These are phyloP conservation scores for Tragulus kanchil DNA, from an alignment of 2,113 vertebrate genomes.

Conservation along the genomic window DNA sequence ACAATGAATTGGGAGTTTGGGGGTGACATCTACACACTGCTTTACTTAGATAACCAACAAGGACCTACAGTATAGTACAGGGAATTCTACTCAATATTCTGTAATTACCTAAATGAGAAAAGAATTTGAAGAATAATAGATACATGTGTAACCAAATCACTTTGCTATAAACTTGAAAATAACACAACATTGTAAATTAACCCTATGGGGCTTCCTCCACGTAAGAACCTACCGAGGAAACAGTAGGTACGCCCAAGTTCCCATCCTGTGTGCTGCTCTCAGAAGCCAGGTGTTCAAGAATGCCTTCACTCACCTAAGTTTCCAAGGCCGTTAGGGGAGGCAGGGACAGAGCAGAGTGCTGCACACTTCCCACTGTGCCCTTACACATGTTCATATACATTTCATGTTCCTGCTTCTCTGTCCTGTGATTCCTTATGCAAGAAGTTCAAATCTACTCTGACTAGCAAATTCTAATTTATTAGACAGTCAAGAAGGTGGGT, in stretches of 20 bases:
- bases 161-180: no score
- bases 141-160: no score
- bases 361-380: neutral
- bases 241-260: no score
- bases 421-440: neutral
- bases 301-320: neutral
- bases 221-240: no score
- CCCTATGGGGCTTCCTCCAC: no score
- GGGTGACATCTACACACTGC: no score
- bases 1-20: neutral
- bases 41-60: no score
- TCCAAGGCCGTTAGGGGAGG: neutral
- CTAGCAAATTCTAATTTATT: conserved; percentile 3
- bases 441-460: neutral
- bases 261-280: neutral
- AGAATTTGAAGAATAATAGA: no score
- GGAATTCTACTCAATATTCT: no score
- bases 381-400: neutral
- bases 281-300: neutral
- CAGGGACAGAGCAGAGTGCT: fast-evolving
- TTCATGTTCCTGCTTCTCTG: neutral
- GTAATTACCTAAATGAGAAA: no score
- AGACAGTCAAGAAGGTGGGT: neutral
- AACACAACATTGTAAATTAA: no score
- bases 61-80: no score